phyloP scores from a whole-genome alignment of 2,888 invertebrate species.

The Dryadula phaetusa region DNA sequence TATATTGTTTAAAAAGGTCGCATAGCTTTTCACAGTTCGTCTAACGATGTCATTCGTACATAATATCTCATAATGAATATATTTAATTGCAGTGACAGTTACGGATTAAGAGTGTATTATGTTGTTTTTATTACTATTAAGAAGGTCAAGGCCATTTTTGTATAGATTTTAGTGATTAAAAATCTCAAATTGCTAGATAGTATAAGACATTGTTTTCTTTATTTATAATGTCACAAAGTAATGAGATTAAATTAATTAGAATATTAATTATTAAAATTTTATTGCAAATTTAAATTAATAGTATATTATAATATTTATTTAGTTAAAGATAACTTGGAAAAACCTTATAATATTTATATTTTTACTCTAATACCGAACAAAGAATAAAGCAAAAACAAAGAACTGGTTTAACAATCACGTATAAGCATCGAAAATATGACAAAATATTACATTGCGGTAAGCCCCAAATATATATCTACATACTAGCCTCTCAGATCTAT shows the following conservation, averaged over 20 bases:
- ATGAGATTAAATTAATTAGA: too few relatives aligned
- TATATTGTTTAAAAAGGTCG: conserved; percentile 34
- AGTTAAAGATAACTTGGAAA: background rate
- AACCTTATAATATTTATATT: background rate
- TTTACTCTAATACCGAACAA: background rate
- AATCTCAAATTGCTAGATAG: background rate
- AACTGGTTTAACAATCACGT: background rate
- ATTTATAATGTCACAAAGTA: too few relatives aligned
- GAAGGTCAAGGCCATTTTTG: conserved; percentile 36
- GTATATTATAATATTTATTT: too few relatives aligned
- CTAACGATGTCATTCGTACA: conserved; percentile 37
- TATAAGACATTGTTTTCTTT: background rate
- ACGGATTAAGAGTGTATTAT: conserved; percentile 31
- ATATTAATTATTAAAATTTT: too few relatives aligned
- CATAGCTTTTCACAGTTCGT: conserved; percentile 32
- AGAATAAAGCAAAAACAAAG: background rate
- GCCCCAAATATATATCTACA: conserved; percentile 15
- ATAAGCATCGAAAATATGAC: conserved; percentile 5
- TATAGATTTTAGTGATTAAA: background rate
- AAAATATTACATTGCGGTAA: conserved; percentile 22
- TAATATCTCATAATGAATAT: conserved; percentile 35
- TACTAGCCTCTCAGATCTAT: conserved; percentile 31
- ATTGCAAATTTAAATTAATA: too few relatives aligned
- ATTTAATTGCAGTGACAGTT: conserved; percentile 30
- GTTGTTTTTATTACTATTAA: conserved; percentile 25